phyloP scores from a whole-genome alignment of 2,113 vertebrate species.

The Ia io region DNA sequence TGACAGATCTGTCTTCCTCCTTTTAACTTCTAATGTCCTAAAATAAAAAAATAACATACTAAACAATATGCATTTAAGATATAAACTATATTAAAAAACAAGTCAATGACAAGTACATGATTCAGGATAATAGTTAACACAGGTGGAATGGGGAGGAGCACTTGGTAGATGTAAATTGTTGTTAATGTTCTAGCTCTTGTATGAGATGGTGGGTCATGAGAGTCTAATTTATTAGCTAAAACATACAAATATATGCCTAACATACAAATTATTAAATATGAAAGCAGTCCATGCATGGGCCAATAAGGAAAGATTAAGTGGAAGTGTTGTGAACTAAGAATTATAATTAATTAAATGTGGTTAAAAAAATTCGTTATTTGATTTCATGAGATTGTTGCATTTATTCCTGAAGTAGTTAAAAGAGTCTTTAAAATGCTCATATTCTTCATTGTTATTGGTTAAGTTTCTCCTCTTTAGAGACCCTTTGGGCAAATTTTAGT shows the following conservation, averaged over 20 bases:
- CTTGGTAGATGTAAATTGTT: background rate
- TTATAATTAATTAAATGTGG: background rate
- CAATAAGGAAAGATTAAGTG: background rate
- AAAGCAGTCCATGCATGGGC: background rate
- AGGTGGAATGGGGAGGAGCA: background rate
- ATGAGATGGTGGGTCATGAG: background rate
- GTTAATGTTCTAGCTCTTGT: background rate
- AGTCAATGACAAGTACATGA: background rate
- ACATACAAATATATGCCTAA: background rate
- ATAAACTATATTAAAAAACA: background rate
- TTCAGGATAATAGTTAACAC: background rate
- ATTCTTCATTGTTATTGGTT: background rate
- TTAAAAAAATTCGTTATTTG: background rate
- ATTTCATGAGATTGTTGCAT: background rate
- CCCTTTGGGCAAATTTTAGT: background rate
- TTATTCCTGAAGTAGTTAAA: slow-evolving; percentile 11
- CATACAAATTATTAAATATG: background rate
- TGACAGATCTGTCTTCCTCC: background rate
- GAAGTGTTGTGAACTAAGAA: background rate
- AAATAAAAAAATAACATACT: background rate
- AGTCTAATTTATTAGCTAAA: background rate
- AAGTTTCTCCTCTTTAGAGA: background rate
- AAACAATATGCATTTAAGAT: background rate
- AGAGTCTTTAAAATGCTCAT: background rate
- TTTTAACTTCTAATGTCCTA: slow-evolving; percentile 10